A percentile compares a stretch with the other conserved stretches of the same genome.
phyloP scores from a whole-genome alignment of 1,140 invertebrate species.

The Drosophila parabipectinata region DNA sequence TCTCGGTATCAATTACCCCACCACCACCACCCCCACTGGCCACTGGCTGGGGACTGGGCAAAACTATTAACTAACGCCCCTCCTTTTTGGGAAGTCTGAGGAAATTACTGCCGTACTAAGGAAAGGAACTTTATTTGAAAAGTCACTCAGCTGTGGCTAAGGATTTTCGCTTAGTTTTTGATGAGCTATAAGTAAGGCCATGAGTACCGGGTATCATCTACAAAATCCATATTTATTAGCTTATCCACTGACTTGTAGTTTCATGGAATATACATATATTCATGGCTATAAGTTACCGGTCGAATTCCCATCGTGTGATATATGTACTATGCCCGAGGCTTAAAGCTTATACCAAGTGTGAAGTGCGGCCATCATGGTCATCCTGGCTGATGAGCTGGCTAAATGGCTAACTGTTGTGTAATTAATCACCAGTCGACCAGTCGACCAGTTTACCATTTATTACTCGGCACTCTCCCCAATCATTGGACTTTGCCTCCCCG shows the following conservation, averaged over 20 bases:
- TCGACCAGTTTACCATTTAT: slow-evolving; percentile 41
- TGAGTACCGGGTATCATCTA: neutral
- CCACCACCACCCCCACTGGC: neutral
- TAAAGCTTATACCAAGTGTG: slow-evolving; percentile 9
- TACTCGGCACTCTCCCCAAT: slow-evolving; percentile 5
- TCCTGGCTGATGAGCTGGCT: slow-evolving; percentile 48
- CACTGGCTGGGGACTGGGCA: neutral
- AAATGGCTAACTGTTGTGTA: slow-evolving; percentile 49
- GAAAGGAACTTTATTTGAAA: neutral
- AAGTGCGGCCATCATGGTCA: slow-evolving; percentile 28
- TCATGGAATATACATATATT: no score
- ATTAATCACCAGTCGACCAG: slow-evolving; percentile 35
- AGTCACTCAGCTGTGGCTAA: neutral
- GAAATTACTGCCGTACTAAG: neutral
- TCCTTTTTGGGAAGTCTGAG: neutral
- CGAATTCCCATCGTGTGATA: slow-evolving; percentile 29
- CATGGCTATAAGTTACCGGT: neutral
- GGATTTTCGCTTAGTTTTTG: no score
- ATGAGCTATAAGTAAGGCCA: no score
- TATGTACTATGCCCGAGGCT: slow-evolving; percentile 13
- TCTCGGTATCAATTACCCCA: slow-evolving; percentile 22
- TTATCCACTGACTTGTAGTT: slow-evolving; percentile 2
- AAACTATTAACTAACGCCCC: slow-evolving; percentile 22
- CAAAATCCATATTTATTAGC: neutral
- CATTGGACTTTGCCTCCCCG: slow-evolving; percentile 22